Evolutionary conservation across 1,140 invertebrate genomes (phyloP).

Genomic region (Lineus longissimus): DNA sequence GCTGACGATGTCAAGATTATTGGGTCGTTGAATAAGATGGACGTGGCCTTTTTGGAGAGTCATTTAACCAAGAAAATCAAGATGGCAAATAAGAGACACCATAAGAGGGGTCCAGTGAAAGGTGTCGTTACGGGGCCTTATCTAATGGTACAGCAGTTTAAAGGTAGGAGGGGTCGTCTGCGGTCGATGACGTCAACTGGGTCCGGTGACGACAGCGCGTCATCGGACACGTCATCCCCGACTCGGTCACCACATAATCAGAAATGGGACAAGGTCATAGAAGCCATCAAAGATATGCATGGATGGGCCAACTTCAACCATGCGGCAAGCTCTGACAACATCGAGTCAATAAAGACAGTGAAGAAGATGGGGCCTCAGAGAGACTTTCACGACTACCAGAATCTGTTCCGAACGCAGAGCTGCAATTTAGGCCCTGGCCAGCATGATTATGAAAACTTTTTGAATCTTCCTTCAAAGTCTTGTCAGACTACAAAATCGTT

Average conservation of each 20-base stretch:
- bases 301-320: too few relatives aligned
- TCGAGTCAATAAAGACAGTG: too few relatives aligned
- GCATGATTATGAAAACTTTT: too few relatives aligned
- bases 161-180: background rate
- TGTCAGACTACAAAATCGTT: too few relatives aligned
- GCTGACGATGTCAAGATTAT: background rate
- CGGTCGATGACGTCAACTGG: background rate
- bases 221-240: background rate
- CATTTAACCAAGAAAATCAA: background rate
- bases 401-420: conserved; percentile 1
- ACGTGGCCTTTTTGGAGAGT: background rate
- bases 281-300: too few relatives aligned
- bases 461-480: too few relatives aligned
- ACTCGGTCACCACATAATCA: background rate
- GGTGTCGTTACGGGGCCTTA: background rate
- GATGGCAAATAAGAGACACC: background rate
- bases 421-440: too few relatives aligned
- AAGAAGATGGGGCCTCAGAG: background rate
- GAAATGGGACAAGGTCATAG: too few relatives aligned
- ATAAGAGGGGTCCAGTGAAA: background rate
- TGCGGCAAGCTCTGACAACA: too few relatives aligned
- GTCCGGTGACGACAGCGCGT: background rate
- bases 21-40: background rate
- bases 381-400: background rate
- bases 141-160: background rate